Percentiles rank a stretch among this genome's conserved stretches.
phyloP scores from a whole-genome alignment of 2,797 vertebrate species.

The Lycodopsis pacificus region DNA sequence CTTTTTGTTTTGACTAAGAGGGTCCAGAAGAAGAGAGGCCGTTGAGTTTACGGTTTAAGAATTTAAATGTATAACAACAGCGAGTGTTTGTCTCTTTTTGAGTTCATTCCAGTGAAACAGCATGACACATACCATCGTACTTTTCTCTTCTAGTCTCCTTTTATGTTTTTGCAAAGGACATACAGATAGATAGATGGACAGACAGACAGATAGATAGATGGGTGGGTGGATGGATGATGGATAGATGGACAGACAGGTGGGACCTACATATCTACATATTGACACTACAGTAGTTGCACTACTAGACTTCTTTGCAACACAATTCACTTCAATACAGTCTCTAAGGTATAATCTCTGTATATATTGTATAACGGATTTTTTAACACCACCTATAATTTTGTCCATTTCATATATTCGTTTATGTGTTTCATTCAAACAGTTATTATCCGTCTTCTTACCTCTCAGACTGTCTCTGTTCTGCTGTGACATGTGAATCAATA shows the following conservation, averaged over 20 bases:
- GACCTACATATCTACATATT: too few species aligned
- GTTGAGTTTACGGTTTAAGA: constrained; percentile 36
- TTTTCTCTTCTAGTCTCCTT: neutral
- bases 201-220: too few species aligned
- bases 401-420: neutral
- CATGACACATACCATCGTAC: neutral
- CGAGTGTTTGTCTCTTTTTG: constrained; percentile 11
- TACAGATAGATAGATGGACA: neutral
- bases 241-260: too few species aligned
- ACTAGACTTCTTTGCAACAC: neutral
- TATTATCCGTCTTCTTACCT: neutral
- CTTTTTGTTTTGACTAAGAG: constrained; percentile 19
- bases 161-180: neutral
- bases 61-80: constrained; percentile 10
- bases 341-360: neutral
- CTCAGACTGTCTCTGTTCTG: neutral
- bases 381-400: neutral
- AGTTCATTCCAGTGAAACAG: neutral
- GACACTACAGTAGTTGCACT: too few species aligned
- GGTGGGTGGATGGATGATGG: too few species aligned
- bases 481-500: neutral
- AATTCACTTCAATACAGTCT: neutral
- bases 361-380: neutral
- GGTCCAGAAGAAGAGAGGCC: neutral
- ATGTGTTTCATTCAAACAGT: neutral